Base-by-base conservation (phyloP, 2,888 invertebrate species). In the Agrochola lota region DNA sequence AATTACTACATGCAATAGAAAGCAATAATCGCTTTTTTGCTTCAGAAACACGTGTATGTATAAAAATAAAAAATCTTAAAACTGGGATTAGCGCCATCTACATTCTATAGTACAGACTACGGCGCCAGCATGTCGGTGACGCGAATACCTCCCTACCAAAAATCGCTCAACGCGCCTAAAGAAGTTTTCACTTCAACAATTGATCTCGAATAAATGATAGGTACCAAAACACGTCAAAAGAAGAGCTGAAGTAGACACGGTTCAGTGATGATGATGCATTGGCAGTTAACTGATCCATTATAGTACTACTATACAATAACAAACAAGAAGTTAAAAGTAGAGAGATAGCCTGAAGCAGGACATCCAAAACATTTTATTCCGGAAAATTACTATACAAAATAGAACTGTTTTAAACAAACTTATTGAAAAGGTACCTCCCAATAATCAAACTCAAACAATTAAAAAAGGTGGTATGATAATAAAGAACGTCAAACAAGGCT, bases 381-480 rank as follows among this genome's bases (percentile, higher is more conserved):
- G 11, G n/a, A 46, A 46, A 35, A 49, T 79, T 49, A 57, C 43
- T 26, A 26, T 30, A 52, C 6, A 78, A 62, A 46, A 78, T 17
- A 26, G 6, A 62, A 30, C 15, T 15, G n/a, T 20, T 40, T 12
- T n/a, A 64, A 57, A 52, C 20, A 35, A 62, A 67, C 20, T 59
- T 40, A 49, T 17, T 8, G 0, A 52, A 70, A 80, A 43, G 57
- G 2, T 23, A 35, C 20, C 15, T 26, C 15, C 55, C 52, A 57
- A 74, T 59, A 73, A 71, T n/a, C 23, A 70, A 81, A 85, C 74
- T 55, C 70, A 71, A 79, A 76, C 71, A 80, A 83, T 81, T 77
- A 57, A 81, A 82, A 74, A 83, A 85, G 77, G 72, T 75, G 66
- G 49, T 78, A 74, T 77, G 67, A 43, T 75, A 76, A 80, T 84